Percentiles rank a stretch among this genome's conserved stretches.
phyloP scores from a whole-genome alignment of 1,140 invertebrate genomes.

The Akabosia matsudoensis region DNA sequence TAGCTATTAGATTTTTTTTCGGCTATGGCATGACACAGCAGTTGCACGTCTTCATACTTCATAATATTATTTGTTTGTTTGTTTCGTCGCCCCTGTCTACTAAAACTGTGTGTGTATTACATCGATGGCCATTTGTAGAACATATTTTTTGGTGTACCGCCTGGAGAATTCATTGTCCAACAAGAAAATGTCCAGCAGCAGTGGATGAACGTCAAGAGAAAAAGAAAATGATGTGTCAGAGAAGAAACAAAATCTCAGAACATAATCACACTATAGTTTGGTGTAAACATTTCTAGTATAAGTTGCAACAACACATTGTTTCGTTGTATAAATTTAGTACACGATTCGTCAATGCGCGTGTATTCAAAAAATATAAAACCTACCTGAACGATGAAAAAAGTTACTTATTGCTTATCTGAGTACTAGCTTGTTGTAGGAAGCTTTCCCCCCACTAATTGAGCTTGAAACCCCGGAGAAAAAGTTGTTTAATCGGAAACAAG shows the following conservation, averaged over 20 bases:
- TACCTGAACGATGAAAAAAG: no score
- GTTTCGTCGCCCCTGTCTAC: neutral
- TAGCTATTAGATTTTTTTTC: neutral
- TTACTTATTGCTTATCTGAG: no score
- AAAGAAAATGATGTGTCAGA: neutral
- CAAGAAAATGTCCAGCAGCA: no score
- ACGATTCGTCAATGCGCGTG: no score
- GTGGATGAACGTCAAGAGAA: neutral
- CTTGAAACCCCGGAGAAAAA: constrained; percentile 4
- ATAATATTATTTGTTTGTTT: constrained; percentile 5
- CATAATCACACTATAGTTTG: neutral
- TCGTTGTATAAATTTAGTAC: no score
- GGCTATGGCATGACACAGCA: neutral
- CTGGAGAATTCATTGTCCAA: neutral
- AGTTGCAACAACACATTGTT: no score
- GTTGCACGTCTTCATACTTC: constrained; percentile 1
- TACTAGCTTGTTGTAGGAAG: neutral
- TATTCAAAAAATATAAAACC: no score
- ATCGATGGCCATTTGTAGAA: no score
- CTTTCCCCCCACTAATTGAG: constrained; percentile 16
- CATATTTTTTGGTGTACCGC: no score
- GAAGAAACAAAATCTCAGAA: neutral
- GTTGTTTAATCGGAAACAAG: constrained; percentile 17
- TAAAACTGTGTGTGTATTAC: no score
- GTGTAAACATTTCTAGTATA: no score